Evolutionary conservation across 2,797 vertebrate species (phyloP), one percentile per base, ranked within the genome.

Genomic region (Sebastes wilsoni): DNA sequence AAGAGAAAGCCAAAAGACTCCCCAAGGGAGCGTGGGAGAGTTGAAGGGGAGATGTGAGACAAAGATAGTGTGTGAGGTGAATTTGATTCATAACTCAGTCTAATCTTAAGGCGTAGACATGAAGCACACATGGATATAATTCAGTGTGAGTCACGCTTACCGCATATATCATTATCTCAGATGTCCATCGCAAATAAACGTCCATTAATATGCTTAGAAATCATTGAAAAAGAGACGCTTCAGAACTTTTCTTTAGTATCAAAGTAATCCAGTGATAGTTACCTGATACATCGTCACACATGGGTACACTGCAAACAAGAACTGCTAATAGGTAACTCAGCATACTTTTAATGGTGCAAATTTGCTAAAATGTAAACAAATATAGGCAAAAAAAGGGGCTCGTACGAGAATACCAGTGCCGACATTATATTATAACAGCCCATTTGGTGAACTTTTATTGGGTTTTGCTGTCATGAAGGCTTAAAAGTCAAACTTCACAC

Each of bases 341-440:
- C 4, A n/a, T n/a, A 52, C 8, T 25, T 60, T 64, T 12, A 38
- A 14, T 27, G n/a, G 22, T 34, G 30, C 30, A 42, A 61, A 5
- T 52, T 52, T 54, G 10, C 16, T 6, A 25, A 27, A 25, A 27
- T 30, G n/a, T 27, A 30, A 59, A 68, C 28, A 32, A 52, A 52
- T 20, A 20, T 6, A 12, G 1, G 6, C 20, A 22, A 52, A 52
- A 1, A 42, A 20, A 20, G 49, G 18, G 49, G 20, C 20, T 52
- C 8, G 0, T 52, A 2, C 49, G 4, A 11, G 20, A 52, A 52
- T 52, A 52, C 0, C 20, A 52, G 49, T 52, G 18, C 23, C n/a
- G 38, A 10, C 16, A 27, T 4, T 36, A 62, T 25, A 23, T 22
- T 22, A 68, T 27, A 66, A 22, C 2, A n/a, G 23, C 22, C 55